Evolutionary conservation across 2,797 vertebrate species (phyloP).

Genomic region (Leptoclinus maculatus): DNA sequence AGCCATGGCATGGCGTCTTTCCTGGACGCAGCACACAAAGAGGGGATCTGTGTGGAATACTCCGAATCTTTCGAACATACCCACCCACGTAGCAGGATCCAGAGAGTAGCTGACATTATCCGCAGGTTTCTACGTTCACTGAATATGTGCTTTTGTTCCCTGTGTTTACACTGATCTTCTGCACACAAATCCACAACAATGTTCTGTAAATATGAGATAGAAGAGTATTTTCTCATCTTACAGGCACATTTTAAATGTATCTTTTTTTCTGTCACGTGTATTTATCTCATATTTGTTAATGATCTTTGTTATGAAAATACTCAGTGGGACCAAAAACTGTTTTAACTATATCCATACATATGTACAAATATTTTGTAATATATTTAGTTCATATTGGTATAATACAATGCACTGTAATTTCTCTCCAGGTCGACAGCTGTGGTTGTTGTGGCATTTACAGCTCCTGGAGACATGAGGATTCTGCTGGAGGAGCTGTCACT

Average conservation of each 20-base stretch:
- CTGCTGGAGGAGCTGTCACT: constrained; percentile 68
- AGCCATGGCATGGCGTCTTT: constrained; percentile 80
- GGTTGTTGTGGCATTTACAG: constrained; percentile 73
- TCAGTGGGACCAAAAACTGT: not conserved
- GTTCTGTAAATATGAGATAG: too few relatives aligned
- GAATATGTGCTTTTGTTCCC: not conserved
- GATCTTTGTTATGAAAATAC: not conserved
- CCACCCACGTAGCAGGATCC: constrained; percentile 61
- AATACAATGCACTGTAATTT: not conserved
- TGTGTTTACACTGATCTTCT: not conserved
- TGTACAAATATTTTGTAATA: not conserved
- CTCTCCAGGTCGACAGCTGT: constrained; percentile 70
- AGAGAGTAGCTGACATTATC: constrained; percentile 73
- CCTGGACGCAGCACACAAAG: constrained; percentile 62
- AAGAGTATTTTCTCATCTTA: not conserved
- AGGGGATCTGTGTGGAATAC: constrained; percentile 79
- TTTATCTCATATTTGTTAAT: not conserved
- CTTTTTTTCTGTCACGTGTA: not conserved
- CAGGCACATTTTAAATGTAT: not conserved
- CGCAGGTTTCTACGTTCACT: constrained; percentile 45
- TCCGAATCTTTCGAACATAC: constrained; percentile 70
- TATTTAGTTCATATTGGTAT: not conserved
- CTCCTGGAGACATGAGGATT: constrained; percentile 67
- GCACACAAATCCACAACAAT: not conserved
- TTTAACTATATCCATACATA: not conserved